Evolutionary conservation across 2,113 vertebrate species (phyloP).

Genomic region (Todiramphus chloris): DNA sequence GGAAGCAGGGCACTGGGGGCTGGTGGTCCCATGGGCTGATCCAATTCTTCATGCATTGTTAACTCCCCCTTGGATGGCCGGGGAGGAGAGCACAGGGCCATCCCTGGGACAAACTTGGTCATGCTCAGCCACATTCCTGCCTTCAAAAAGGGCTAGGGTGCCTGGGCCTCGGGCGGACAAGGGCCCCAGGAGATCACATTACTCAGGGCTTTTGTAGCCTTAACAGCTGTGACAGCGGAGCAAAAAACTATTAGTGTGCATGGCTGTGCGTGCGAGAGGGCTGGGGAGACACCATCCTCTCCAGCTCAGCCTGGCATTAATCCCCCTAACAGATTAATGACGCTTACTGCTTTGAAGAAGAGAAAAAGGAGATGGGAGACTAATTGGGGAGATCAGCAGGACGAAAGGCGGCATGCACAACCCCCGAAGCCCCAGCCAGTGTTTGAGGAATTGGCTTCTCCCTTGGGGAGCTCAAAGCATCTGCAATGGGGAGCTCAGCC

Average conservation of each 20-base stretch:
- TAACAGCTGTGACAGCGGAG: slow-evolving; percentile 24
- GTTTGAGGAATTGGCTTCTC: not conserved
- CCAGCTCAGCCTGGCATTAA: slow-evolving; percentile 30
- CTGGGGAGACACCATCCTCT: not conserved
- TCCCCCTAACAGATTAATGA: slow-evolving; percentile 46
- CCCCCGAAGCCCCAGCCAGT: not conserved
- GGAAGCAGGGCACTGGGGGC: not conserved
- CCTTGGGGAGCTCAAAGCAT: not conserved
- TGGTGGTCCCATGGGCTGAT: not conserved
- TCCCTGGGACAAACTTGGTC: not conserved
- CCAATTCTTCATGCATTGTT: not conserved
- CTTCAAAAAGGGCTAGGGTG: not conserved
- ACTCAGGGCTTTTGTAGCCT: slow-evolving; percentile 38
- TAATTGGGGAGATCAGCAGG: slow-evolving; percentile 47
- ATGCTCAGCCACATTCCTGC: slow-evolving; percentile 17
- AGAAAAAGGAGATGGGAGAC: slow-evolving; percentile 48
- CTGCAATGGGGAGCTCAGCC: not conserved
- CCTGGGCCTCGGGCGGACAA: not conserved
- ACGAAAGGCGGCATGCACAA: not conserved
- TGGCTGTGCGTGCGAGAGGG: not conserved
- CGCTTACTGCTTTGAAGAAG: slow-evolving; percentile 28
- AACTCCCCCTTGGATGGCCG: not conserved
- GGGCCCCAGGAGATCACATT: slow-evolving; percentile 31
- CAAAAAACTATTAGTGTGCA: slow-evolving; percentile 33
- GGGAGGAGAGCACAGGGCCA: not conserved